Evolutionary conservation across 2,113 vertebrate genomes (phyloP).

Genomic region (Chrysemys picta): DNA sequence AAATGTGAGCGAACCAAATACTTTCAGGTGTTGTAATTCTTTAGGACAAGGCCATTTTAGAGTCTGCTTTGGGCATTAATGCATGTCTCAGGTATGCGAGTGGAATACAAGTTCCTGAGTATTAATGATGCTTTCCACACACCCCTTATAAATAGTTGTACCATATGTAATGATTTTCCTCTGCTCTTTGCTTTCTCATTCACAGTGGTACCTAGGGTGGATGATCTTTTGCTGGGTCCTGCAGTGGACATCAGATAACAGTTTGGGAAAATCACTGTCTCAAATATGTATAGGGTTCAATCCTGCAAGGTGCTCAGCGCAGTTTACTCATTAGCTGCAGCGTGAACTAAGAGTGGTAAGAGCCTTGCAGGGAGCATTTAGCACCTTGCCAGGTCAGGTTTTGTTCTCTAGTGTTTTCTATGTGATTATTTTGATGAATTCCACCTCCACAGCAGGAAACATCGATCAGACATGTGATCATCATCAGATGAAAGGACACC

Average conservation of each 20-base stretch:
- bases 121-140: conserved; percentile 13
- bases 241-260: background rate
- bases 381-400: background rate
- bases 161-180: background rate
- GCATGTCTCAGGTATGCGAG: conserved; percentile 7
- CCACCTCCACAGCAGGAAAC: conserved; percentile 7
- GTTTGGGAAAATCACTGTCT: background rate
- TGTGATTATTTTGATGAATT: conserved; percentile 22
- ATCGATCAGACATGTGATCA: background rate
- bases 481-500: background rate
- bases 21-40: conserved; percentile 58
- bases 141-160: background rate
- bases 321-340: conserved; percentile 2
- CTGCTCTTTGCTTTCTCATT: background rate
- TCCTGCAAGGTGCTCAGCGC: background rate
- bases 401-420: background rate
- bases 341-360: background rate
- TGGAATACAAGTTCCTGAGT: conserved; percentile 10
- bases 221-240: background rate
- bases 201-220: background rate
- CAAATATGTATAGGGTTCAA: background rate
- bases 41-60: conserved; percentile 50
- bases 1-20: conserved; percentile 33
- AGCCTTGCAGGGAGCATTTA: background rate
- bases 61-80: conserved; percentile 20